Evolutionary conservation across 2,888 invertebrate genomes (phyloP), one percentile per base, ranked within the genome.

Genomic region (Ctena decussata): DNA sequence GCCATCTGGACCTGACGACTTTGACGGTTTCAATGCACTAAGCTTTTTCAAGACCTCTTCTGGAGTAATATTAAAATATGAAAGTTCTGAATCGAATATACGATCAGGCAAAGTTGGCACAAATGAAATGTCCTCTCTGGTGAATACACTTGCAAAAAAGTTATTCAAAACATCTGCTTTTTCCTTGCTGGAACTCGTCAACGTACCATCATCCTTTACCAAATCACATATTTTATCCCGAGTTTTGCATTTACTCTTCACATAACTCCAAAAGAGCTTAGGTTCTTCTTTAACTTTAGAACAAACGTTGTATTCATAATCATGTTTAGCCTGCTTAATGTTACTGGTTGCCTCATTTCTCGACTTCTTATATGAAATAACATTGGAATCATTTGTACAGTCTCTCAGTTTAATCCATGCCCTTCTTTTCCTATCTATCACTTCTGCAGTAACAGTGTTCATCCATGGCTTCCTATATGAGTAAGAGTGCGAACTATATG

Each of bases 71-170:
- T n/a, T 35, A 72, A 72, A 72, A 18, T 15, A 8, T 8, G 30
- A 27, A 32, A 72, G 24, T 46, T 44, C 46, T 27, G 30, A 21
- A 30, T 6, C 24, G 30, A 72, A 72, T 41, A 44, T 72, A n/a
- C 72, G 5, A 30, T 72, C 44, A 27, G 72, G 41, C 44, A 72
- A 46, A 12, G 24, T n/a, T 1, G 44, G 72, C 24, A 72, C 24
- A 72, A 44, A 71, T 46, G 27, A n/a, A 30, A 72, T 12, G 3
- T 30, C 6, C 39, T 27, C 6, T 41, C n/a, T n/a, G 1, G 41
- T 72, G 46, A 72, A 72, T 11, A 72, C 72, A 72, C 72, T 72
- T 3, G 27, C 46, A 46, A 72, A 72, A 41, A 72, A 72, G 44
- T 44, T 27, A 41, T 72, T 72, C 15, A 72, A 18, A n/a, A 72